Conservation (phyloP, 2,888 invertebrate species). For the Troglohyphantes excavatus region DNA sequence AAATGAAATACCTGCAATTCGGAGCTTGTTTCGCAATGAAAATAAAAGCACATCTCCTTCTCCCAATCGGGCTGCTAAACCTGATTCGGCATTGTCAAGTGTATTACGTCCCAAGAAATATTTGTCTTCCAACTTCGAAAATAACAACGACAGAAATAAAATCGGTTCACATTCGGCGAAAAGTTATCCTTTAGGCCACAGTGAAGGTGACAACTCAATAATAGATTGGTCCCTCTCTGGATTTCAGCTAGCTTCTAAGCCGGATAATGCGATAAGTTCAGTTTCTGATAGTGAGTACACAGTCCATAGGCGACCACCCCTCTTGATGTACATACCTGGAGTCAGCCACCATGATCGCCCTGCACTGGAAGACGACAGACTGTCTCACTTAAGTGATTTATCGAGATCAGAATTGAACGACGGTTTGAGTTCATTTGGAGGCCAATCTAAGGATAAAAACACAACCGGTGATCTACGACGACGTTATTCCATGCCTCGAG, state of each 20-base stretch:
- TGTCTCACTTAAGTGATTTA: constrained; percentile 57
- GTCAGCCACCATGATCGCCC: constrained; percentile 76
- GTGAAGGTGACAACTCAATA: constrained; percentile 27
- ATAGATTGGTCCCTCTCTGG: constrained; percentile 68
- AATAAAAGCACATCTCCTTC: background rate
- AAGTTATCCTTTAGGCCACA: background rate
- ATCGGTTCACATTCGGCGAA: constrained; percentile 14
- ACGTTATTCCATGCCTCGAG: constrained; percentile 80
- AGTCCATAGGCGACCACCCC: constrained; percentile 70
- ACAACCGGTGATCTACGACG: constrained; percentile 67
- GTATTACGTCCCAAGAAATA: background rate
- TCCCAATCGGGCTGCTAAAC: constrained; percentile 2
- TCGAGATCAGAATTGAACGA: constrained; percentile 53
- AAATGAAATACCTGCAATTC: constrained; percentile 7
- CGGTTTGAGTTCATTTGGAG: constrained; percentile 30
- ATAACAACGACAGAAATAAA: constrained; percentile 16
- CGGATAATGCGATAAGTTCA: constrained; percentile 51
- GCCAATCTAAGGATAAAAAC: constrained; percentile 16
- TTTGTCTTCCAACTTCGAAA: constrained; percentile 34
- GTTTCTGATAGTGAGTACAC: constrained; percentile 75
- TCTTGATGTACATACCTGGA: constrained; percentile 79
- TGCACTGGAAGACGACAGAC: constrained; percentile 71
- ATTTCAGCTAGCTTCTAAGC: constrained; percentile 51
- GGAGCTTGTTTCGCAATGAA: background rate
- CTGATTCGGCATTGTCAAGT: background rate